A percentile compares a stretch with the other conserved stretches of the same genome.
phyloP scores from a whole-genome alignment of 2,113 vertebrate genomes.

The Terrapene triunguis region DNA sequence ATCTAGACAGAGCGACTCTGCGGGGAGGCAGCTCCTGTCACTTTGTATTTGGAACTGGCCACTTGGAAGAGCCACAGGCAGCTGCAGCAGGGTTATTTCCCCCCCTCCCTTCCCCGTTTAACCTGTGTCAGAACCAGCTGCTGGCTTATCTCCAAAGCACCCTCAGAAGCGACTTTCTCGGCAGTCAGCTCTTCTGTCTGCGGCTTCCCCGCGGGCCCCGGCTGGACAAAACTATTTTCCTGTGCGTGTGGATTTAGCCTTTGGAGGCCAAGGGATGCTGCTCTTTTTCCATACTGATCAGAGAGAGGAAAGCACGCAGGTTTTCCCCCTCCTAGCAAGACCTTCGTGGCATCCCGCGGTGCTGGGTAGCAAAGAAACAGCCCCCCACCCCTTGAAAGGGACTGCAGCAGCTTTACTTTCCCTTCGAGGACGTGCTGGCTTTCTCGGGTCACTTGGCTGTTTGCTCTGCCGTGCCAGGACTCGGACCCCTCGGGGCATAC shows the following conservation, averaged over 20 bases:
- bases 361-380: background rate
- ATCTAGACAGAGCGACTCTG: rapidly evolving
- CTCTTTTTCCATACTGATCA: background rate
- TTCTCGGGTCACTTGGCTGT: background rate
- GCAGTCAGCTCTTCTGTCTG: rapidly evolving
- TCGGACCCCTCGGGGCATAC: rapidly evolving
- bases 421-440: background rate
- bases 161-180: background rate
- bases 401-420: background rate
- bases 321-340: rapidly evolving
- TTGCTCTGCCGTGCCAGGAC: background rate
- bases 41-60: background rate
- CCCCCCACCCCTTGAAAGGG: background rate
- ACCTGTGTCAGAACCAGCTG: background rate
- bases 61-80: background rate
- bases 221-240: background rate
- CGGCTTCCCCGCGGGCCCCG: background rate
- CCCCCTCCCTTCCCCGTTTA: rapidly evolving
- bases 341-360: background rate
- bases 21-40: rapidly evolving
- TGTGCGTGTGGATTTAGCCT: background rate
- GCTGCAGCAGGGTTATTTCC: background rate
- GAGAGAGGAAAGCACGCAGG: background rate
- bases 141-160: background rate
- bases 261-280: background rate